A percentile compares a stretch with the other conserved stretches of the same genome.
Evolutionary conservation across 1,140 invertebrate genomes (phyloP).

Genomic region (Asobara japonica): DNA sequence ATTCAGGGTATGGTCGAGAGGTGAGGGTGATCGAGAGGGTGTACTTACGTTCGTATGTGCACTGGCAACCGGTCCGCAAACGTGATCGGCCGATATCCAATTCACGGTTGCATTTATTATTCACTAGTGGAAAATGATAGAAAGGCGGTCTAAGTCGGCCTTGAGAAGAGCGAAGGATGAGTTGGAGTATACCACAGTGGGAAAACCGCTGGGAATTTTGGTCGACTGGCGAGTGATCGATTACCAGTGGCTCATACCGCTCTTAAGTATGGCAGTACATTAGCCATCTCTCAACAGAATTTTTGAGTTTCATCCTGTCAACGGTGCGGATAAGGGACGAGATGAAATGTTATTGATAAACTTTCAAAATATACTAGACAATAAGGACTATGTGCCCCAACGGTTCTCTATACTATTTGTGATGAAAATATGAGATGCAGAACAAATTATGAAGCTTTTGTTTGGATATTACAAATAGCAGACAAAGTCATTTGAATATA

Average conservation of each 20-base stretch:
- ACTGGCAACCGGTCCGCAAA: not conserved
- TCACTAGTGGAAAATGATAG: not conserved
- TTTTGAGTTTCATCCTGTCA: slow-evolving; percentile 21
- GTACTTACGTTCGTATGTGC: not conserved
- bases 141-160: not conserved
- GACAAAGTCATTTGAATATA: no score
- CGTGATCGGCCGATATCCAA: slow-evolving; percentile 12
- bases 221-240: slow-evolving; percentile 50
- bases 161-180: not conserved
- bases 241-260: slow-evolving; percentile 34
- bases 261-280: slow-evolving; percentile 40
- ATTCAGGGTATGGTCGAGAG: not conserved
- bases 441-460: no score
- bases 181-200: slow-evolving; percentile 2
- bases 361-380: no score
- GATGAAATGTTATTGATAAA: no score
- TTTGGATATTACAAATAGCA: no score
- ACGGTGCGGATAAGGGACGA: no score
- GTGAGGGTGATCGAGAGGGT: not conserved
- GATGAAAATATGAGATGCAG: no score
- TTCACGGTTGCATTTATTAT: slow-evolving; percentile 26
- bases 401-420: no score
- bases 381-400: no score
- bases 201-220: slow-evolving; percentile 37
- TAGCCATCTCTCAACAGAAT: slow-evolving; percentile 59